Evolutionary conservation across 2,113 vertebrate species (phyloP), one percentile per base, ranked within the genome.

Genomic region (Conger conger): DNA sequence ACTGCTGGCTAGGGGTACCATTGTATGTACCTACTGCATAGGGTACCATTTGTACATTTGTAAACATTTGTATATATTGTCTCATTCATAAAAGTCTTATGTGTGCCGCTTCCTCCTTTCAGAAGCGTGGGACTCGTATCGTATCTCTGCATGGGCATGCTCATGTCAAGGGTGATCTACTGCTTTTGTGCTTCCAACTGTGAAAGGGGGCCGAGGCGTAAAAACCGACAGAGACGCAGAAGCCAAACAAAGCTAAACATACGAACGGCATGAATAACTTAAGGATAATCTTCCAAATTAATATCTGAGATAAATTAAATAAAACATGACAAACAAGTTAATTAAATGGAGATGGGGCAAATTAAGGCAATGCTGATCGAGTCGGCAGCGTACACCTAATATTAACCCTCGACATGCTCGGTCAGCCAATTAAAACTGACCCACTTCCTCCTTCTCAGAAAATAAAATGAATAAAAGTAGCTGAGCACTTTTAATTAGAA

Each of bases 391-490:
- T 53, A 57, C n/a, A 77, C 27, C 73, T 83, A 82, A 79, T 50
- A 42, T 82, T 84, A 88, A 84, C 85, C 38, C 54, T 79, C 76
- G 53, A 79, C 5, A 27, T 45, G 82, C 35, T 83, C 78, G 79
- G 76, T 81, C 82, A 84, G 88, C 86, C 86, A 92, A 91, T 90
- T 91, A 90, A 91, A 86, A 81, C 81, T 88, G 89, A 90, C 89
- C 90, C 77, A 83, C 53, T 40, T 87, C 40, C 63, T 57, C 57
- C 42, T 53, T 54, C 54, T 42, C 23, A 68, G 20, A 73, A 88
- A 83, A 79, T 11, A 81, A 50, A 85, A 85, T 18, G 23, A 76
- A 87, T 82, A 81, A 60, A 80, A 86, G 23, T 37, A 68, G 53
- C 20, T 57, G 45, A 84, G 85, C 60, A 86, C 86, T 85, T 89